Base-by-base conservation (phyloP, 2,113 vertebrate species). In the Pimephales promelas region DNA sequence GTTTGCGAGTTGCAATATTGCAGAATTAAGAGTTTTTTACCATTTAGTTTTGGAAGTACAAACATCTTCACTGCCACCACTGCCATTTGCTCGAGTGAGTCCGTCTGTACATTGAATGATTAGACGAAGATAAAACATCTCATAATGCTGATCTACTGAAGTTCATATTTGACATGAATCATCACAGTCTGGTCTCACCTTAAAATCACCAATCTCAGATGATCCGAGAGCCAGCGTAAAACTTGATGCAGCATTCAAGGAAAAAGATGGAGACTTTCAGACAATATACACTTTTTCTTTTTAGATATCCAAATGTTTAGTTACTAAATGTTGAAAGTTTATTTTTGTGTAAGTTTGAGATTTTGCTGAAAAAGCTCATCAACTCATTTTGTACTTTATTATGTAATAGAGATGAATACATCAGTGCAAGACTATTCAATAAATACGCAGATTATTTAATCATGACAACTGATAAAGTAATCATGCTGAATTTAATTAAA, bases 161-260 rank as follows among this genome's bases (percentile, higher is more conserved):
- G 3, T 26, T 11, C 43, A 71, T 24, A 45, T 45, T 14, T 45
- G 18, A 70, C 5, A 45, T 45, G 40, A 71, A 14, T 45, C 0
- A 24, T 71, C 9, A 68, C 16, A 36, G 18, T 66, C 64, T 66
- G 64, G 8, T 43, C 87, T 84, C 76, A 88, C 87, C 14, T 49
- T 13, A 13, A 88, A 86, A 57, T 47, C 52, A 2, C 82, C 87
- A 47, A 88, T 88, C 31, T 88, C 77, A 49, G 74, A 56, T n/a
- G 87, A 57, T 77, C 71, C 87, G 36, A 88, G 22, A 40, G 9
- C 14, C 26, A 88, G 16, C 5, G 82, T 88, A 26, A 86, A 57
- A 81, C 87, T 88, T 47, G 5, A 77, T 62, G 24, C 57, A 43
- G 47, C 11, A 78, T 57, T 24, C 24, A 61, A 43, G 31, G 49